phyloP scores from a whole-genome alignment of 2,113 vertebrate species.

The Varanus komodoensis region DNA sequence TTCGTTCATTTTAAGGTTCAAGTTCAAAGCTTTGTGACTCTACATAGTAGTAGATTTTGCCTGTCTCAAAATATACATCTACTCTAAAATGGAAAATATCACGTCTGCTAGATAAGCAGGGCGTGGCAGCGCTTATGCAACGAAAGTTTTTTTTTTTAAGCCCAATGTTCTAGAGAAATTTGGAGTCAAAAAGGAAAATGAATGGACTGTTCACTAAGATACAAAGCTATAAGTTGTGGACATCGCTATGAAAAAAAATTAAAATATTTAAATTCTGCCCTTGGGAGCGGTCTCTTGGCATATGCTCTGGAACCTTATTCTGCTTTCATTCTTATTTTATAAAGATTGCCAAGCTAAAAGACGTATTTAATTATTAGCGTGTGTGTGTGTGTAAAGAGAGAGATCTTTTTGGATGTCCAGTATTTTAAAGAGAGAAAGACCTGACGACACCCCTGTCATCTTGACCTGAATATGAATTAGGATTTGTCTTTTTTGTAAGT shows the following conservation, averaged over 20 bases:
- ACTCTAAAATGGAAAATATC: slow-evolving; percentile 66
- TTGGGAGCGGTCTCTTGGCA: slow-evolving; percentile 70
- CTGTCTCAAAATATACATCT: slow-evolving; percentile 46
- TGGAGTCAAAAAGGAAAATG: slow-evolving; percentile 63
- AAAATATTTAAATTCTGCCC: slow-evolving; percentile 76
- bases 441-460: slow-evolving; percentile 67
- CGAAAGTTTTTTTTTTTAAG: slow-evolving; percentile 81
- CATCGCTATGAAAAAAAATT: slow-evolving; percentile 72
- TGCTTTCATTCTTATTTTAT: slow-evolving; percentile 62
- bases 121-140: slow-evolving; percentile 82
- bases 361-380: slow-evolving; percentile 54
- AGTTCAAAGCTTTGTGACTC: slow-evolving; percentile 57
- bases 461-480: slow-evolving; percentile 66
- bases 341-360: slow-evolving; percentile 58
- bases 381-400: slow-evolving; percentile 5
- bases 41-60: slow-evolving; percentile 23
- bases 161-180: slow-evolving; percentile 72
- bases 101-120: slow-evolving; percentile 74
- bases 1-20: slow-evolving; percentile 45
- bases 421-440: slow-evolving; percentile 67
- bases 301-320: slow-evolving; percentile 71
- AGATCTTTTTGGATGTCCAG: slow-evolving; percentile 57
- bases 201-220: slow-evolving; percentile 68
- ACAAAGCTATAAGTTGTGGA: slow-evolving; percentile 62
- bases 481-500: slow-evolving; percentile 63